Conservation (phyloP, 2,888 invertebrate genomes). For the Dasypogon diadema region DNA sequence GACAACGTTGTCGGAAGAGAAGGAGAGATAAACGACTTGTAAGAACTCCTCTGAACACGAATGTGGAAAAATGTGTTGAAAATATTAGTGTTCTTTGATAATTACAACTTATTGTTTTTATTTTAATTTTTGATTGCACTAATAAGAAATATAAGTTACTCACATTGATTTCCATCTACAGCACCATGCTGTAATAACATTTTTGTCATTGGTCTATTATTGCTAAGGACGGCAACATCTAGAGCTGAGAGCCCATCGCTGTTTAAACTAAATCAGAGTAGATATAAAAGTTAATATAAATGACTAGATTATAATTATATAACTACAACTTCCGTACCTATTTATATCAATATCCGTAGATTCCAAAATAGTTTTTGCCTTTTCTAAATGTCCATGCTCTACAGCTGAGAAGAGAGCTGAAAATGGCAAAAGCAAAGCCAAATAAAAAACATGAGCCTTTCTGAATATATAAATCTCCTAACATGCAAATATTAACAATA, state of each 20-base stretch:
- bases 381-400: slow-evolving; percentile 94
- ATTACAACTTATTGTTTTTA: no score
- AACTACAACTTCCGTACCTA: slow-evolving; percentile 74
- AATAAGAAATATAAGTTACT: no score
- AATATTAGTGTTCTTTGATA: no score
- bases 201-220: slow-evolving; percentile 88
- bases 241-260: slow-evolving; percentile 89
- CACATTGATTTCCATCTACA: slow-evolving; percentile 86
- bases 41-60: no score
- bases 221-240: slow-evolving; percentile 93
- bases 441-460: background rate
- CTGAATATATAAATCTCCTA: background rate
- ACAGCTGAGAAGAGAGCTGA: slow-evolving; percentile 96
- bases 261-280: slow-evolving; percentile 78
- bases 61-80: no score
- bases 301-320: background rate
- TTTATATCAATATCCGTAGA: slow-evolving; percentile 94
- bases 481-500: background rate
- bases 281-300: slow-evolving; percentile 8
- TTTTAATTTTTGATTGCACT: no score
- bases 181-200: slow-evolving; percentile 91
- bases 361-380: slow-evolving; percentile 90
- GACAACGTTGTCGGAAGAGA: no score
- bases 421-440: slow-evolving; percentile 65
- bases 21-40: no score